Conservation (phyloP, 2,888 invertebrate species). For the Elegia similella region DNA sequence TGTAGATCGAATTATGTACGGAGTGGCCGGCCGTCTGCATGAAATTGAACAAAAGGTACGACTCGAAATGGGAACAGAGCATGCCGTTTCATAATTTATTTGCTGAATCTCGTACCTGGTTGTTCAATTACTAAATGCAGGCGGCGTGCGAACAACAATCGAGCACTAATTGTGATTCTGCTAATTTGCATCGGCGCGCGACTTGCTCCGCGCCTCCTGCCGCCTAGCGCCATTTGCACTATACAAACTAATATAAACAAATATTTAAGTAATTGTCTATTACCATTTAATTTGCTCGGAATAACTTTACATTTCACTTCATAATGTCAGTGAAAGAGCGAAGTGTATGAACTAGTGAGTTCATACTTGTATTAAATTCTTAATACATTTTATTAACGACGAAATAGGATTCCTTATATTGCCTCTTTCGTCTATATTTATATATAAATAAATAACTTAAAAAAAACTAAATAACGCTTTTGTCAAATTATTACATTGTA, state of each 20-base stretch:
- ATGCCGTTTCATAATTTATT: slow-evolving; percentile 56
- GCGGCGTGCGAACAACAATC: slow-evolving; percentile 64
- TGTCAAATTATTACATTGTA: too few relatives aligned
- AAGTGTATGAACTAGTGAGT: too few relatives aligned
- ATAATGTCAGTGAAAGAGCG: too few relatives aligned
- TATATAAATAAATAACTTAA: too few relatives aligned
- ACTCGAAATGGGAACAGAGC: slow-evolving; percentile 41
- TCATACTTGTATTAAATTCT: too few relatives aligned
- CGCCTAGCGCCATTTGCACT: slow-evolving; percentile 38
- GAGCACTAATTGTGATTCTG: slow-evolving; percentile 72
- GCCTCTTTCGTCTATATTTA: too few relatives aligned
- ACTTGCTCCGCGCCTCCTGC: slow-evolving; percentile 41
- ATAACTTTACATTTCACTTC: too few relatives aligned
- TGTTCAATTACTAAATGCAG: slow-evolving; percentile 66
- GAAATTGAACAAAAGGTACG: slow-evolving; percentile 33
- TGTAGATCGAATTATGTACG: slow-evolving; percentile 26
- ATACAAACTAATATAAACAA: slow-evolving; percentile 24
- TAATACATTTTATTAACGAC: too few relatives aligned
- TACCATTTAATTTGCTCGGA: too few relatives aligned
- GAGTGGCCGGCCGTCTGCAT: slow-evolving; percentile 29
- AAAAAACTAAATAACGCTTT: too few relatives aligned
- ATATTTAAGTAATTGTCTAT: too few relatives aligned
- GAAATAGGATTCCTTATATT: too few relatives aligned
- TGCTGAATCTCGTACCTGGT: slow-evolving; percentile 58
- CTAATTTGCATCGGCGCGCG: slow-evolving; percentile 67